Evolutionary conservation across 2,113 vertebrate genomes (phyloP).

Genomic region (Lanius ludovicianus): DNA sequence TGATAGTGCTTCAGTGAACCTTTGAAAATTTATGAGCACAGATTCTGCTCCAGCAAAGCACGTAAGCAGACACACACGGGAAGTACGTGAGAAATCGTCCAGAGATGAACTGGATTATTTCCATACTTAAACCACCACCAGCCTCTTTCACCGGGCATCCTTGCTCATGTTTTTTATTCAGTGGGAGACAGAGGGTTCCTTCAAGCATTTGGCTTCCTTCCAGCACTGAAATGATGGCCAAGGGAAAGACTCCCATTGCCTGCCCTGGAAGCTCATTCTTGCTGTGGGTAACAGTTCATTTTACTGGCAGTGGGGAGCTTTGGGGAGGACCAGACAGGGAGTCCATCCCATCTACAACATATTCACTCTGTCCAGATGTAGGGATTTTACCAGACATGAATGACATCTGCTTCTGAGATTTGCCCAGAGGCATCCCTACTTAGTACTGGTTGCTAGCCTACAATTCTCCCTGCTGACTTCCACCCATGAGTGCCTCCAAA

Average conservation of each 20-base stretch:
- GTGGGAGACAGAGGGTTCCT: neutral
- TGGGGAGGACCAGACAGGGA: neutral
- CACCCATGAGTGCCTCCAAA: rapidly evolving
- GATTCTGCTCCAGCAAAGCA: neutral
- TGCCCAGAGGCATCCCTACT: neutral
- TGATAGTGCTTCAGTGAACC: neutral
- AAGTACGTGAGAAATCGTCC: rapidly evolving
- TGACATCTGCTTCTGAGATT: neutral
- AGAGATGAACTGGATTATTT: neutral
- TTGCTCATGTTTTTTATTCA: neutral
- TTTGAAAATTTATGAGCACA: neutral
- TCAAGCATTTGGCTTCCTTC: neutral
- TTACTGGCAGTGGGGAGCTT: neutral
- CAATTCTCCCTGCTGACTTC: neutral
- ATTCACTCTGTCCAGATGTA: too few relatives aligned
- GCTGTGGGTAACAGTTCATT: neutral
- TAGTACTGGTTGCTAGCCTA: neutral
- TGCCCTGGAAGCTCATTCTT: neutral
- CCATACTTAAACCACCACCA: neutral
- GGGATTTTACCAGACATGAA: neutral
- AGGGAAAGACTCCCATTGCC: neutral
- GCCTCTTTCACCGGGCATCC: neutral
- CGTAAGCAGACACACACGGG: neutral
- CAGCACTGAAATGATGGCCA: neutral
- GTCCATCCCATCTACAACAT: neutral